phyloP scores from a whole-genome alignment of 1,140 invertebrate species.

The Campoletis sonorensis region DNA sequence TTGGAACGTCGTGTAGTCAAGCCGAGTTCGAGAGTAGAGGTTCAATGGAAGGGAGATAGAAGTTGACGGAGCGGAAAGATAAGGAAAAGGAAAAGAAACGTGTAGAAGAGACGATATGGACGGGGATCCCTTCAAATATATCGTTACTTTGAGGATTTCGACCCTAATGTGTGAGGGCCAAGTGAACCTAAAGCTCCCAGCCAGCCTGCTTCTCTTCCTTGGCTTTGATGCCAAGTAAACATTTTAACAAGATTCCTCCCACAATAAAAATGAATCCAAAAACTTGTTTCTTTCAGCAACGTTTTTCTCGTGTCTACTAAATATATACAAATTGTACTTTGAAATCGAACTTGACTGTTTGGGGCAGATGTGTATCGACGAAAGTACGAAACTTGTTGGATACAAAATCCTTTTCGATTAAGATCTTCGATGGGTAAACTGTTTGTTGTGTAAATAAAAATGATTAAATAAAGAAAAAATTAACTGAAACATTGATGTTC shows the following conservation, averaged over 20 bases:
- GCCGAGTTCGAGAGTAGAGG: slow-evolving; percentile 31
- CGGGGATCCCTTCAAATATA: slow-evolving; percentile 54
- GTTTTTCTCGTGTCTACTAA: neutral
- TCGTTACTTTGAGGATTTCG: slow-evolving; percentile 66
- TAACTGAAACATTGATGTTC: no score
- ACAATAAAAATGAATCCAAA: slow-evolving; percentile 36
- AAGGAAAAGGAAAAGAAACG: slow-evolving; percentile 36
- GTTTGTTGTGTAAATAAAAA: no score
- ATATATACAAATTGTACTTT: no score
- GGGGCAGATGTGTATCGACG: no score
- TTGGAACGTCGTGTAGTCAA: slow-evolving; percentile 24
- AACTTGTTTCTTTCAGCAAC: slow-evolving; percentile 9
- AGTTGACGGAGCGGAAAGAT: slow-evolving; percentile 49
- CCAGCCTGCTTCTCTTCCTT: slow-evolving; percentile 54
- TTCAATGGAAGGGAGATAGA: slow-evolving; percentile 47
- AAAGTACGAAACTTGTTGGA: no score
- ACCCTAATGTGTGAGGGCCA: slow-evolving; percentile 59
- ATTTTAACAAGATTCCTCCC: slow-evolving; percentile 55
- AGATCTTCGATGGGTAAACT: no score
- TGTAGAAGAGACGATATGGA: slow-evolving; percentile 36
- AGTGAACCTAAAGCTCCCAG: slow-evolving; percentile 63
- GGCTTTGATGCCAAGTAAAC: slow-evolving; percentile 64
- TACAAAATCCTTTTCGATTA: no score
- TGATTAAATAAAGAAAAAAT: no score
- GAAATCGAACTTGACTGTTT: no score